phyloP scores from a whole-genome alignment of 1,140 invertebrate genomes.

The Apis cerana region DNA sequence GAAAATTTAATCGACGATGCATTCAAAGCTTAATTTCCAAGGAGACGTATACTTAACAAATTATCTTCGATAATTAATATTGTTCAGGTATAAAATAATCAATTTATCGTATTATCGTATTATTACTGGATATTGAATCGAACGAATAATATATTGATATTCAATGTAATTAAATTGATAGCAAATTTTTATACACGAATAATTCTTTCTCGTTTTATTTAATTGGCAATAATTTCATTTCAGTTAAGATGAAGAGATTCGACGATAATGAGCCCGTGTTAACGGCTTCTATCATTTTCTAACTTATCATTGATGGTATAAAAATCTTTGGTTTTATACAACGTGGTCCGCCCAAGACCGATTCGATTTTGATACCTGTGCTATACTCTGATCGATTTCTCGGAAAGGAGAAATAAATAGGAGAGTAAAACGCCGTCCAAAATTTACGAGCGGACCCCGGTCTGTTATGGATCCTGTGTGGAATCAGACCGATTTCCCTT shows the following conservation, averaged over 20 bases:
- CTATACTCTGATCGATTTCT: slow-evolving; percentile 54
- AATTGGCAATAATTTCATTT: too few species aligned
- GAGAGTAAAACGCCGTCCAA: slow-evolving; percentile 67
- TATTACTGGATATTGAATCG: not conserved
- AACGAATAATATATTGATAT: not conserved
- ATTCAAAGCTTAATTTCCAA: slow-evolving; percentile 15
- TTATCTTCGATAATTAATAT: slow-evolving; percentile 1
- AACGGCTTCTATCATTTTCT: not conserved
- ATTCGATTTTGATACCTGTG: slow-evolving; percentile 45
- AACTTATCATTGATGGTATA: not conserved
- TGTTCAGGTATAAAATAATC: not conserved
- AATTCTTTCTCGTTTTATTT: not conserved
- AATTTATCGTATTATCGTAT: not conserved
- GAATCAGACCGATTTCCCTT: slow-evolving; percentile 64
- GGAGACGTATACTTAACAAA: not conserved
- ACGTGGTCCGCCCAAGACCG: not conserved
- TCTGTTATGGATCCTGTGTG: slow-evolving; percentile 58
- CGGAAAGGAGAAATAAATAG: slow-evolving; percentile 69
- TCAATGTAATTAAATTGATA: not conserved
- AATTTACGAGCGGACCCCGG: slow-evolving; percentile 73
- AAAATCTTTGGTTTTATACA: slow-evolving; percentile 8
- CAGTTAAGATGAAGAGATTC: not conserved
- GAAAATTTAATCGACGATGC: slow-evolving; percentile 11
- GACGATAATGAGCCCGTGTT: not conserved
- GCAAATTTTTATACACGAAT: not conserved